Base-by-base conservation (phyloP, 53 echinoderm and acorn worm species). In the Holothuria leucospilota region DNA sequence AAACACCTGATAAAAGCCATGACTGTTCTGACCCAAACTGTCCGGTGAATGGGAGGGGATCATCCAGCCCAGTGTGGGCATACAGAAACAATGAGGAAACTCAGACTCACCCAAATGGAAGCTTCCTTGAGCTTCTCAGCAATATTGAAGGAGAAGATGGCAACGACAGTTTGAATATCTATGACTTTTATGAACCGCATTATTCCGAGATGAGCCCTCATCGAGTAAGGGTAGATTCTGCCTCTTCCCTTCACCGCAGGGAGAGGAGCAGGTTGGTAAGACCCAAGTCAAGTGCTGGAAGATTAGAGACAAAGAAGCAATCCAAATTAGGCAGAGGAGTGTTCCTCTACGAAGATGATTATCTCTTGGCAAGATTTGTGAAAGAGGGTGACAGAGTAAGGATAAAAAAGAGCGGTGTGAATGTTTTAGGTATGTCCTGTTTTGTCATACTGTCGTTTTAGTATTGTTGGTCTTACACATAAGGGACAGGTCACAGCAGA, bases 301-400 rank as follows among this genome's bases (percentile, higher is more conserved):
- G 91, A 67, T 58, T 95, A 20, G 90, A 88, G 63, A 67, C 88
- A 30, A 62, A 59, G 72, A 68, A 86, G 84, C 51, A 84, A 84
- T 88, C 90, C 16, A 78, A 69, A 42, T 63, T 92, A 58, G 89
- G 89, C 34, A 84, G 62, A 34, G 96, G 96, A 27, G 90, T 92
- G 14, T 29, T 92, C 40, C 88, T 96, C 68, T 94, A 87, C 75
- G 96, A 96, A 81, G 96, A 96, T 56, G 96, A 96, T 85, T 96
- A 92, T 53, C 82, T 96, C 88, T 86, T 85, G 90, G 94, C 96
- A 14, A 94, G 93, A 87, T 96, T 89, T 71, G 64, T 96, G 5
- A 92, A 90, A 64, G 86, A 92, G 40, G 96, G 94, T 34, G 96
- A 96, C 75, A 86, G 94, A 51, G 92, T 94, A n/a, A 86, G 94